These are phyloP conservation scores for Conus betulinus DNA, from an alignment of 1,140 invertebrate genomes.

Conservation along the genomic window DNA sequence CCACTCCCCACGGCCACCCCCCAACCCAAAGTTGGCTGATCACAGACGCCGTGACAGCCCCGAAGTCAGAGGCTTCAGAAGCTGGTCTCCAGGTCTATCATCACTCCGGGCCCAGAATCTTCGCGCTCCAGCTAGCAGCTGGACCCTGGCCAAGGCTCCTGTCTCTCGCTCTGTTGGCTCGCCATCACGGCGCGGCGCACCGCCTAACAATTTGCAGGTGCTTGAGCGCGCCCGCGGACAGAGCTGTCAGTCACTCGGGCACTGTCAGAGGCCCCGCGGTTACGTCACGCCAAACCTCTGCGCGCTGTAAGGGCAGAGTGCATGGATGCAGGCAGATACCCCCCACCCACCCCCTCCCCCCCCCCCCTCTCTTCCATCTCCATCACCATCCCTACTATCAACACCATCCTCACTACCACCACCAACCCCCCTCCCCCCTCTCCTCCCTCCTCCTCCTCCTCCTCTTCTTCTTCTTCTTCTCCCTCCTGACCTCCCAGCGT, in stretches of 20 bases:
- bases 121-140: neutral
- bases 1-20: neutral
- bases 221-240: neutral
- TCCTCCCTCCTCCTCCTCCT: neutral
- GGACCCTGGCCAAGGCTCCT: neutral
- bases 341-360: too few species aligned
- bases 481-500: neutral
- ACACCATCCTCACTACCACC: too few species aligned
- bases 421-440: too few species aligned
- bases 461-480: neutral
- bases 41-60: neutral
- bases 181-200: neutral
- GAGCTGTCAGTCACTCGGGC: slow-evolving; percentile 14
- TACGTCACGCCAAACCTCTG: neutral
- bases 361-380: neutral
- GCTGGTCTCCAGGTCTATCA: neutral
- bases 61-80: neutral
- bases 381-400: neutral
- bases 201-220: slow-evolving; percentile 21
- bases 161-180: neutral
- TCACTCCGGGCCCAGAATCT: neutral
- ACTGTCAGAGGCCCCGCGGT: neutral
- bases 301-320: neutral
- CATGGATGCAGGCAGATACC: neutral
- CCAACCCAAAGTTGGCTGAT: neutral